Evolutionary conservation across 2,113 vertebrate species (phyloP).

Genomic region (Panthera tigris): DNA sequence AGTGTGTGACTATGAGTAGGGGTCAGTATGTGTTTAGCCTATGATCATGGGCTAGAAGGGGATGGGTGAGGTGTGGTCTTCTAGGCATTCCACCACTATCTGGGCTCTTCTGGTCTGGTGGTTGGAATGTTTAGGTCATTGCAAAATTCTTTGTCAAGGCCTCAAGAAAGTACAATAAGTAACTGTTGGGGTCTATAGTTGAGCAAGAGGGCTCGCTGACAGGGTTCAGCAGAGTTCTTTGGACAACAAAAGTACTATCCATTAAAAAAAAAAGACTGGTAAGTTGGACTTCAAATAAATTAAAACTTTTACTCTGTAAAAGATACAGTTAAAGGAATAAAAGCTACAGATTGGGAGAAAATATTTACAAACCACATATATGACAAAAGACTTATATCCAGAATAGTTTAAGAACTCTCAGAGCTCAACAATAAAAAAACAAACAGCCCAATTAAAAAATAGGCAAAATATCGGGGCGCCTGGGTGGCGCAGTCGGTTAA

Average conservation of each 20-base stretch:
- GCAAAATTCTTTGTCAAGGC: not conserved
- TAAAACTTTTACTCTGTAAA: slow-evolving; percentile 24
- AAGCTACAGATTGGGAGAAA: not conserved
- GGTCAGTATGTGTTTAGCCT: not conserved
- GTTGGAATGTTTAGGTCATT: not conserved
- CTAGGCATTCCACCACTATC: not conserved
- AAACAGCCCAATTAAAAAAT: not conserved
- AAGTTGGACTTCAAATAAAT: not conserved
- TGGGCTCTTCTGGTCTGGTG: not conserved
- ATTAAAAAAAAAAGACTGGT: not conserved
- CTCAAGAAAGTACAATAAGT: not conserved
- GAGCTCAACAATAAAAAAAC: slow-evolving; percentile 38
- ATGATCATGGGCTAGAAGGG: not conserved
- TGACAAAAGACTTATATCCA: not conserved
- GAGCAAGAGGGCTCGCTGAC: not conserved
- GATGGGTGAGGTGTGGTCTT: not conserved
- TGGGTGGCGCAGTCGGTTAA: no score
- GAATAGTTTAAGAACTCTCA: slow-evolving; percentile 9
- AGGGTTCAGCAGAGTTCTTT: not conserved
- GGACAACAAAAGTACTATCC: not conserved
- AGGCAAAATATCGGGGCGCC: not conserved
- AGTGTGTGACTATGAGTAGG: not conserved
- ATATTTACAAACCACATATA: not conserved
- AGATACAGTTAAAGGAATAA: not conserved
- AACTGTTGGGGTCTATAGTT: not conserved